Percentiles rank a stretch among this genome's conserved stretches.
These are phyloP conservation scores for Orchestes rusci DNA, from an alignment of 2,888 invertebrate genomes.

Conservation along the genomic window DNA sequence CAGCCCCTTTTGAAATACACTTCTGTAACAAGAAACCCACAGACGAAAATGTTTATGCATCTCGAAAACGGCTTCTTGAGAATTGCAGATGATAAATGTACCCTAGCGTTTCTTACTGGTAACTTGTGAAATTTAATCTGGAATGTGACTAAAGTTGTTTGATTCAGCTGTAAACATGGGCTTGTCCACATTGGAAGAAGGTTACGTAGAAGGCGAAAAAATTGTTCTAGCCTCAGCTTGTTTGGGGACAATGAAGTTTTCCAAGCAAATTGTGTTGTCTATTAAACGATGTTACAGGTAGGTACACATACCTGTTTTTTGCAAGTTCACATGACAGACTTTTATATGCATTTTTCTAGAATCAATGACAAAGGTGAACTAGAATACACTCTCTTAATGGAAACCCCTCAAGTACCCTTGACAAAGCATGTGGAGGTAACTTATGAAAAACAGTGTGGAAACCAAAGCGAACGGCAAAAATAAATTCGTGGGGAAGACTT, in stretches of 20 bases:
- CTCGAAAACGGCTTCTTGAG: conserved; percentile 56
- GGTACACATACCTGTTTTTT: no score
- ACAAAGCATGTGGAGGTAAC: conserved; percentile 14
- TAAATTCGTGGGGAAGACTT: no score
- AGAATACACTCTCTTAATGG: conserved; percentile 21
- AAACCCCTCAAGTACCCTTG: conserved; percentile 19
- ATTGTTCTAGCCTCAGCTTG: conserved; percentile 45
- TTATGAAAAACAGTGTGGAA: no score
- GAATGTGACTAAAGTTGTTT: no score
- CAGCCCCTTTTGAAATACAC: conserved; percentile 55
- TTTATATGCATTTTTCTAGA: conserved; percentile 2
- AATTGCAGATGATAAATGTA: conserved; percentile 46
- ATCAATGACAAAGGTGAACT: conserved; percentile 24
- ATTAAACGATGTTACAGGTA: conserved; percentile 20
- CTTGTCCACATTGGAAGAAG: conserved; percentile 54
- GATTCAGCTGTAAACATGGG: conserved; percentile 65
- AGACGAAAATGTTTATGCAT: conserved; percentile 52
- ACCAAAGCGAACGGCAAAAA: no score
- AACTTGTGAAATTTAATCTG: no score
- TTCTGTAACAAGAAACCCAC: conserved; percentile 49
- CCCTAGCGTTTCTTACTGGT: conserved; percentile 48
- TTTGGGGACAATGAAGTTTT: conserved; percentile 48
- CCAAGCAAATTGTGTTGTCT: conserved; percentile 42
- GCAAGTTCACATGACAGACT: no score
- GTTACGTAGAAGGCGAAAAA: conserved; percentile 37